Evolutionary conservation across 2,797 vertebrate genomes (phyloP), one percentile per base, ranked within the genome.

Genomic region (Brotula barbata): DNA sequence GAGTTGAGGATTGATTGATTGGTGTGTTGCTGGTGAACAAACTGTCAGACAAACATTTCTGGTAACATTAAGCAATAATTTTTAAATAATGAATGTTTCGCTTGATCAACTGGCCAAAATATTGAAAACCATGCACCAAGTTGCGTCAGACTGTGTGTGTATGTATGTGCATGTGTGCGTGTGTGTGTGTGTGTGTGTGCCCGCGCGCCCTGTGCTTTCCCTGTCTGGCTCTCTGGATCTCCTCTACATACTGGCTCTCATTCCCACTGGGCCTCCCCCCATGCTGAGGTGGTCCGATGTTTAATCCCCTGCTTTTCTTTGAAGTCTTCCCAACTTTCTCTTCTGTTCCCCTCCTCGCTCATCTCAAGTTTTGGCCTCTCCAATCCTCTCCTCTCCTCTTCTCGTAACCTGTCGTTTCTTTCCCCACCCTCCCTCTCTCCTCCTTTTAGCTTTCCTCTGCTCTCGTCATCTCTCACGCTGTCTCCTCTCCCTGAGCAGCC

Each of bases 231-330:
- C 36, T 56, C n/a, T 39, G 3, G 1, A n/a, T 42, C 8, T 28
- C 23, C 1, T 25, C 15, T 40, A 13, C 7, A 10, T 28, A 1
- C 54, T 13, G 7, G 52, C 13, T 37, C 43, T 53, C 1, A 58
- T 21, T 41, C 48, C 31, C 14, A 7, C 16, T 23, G 39, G 20
- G 23, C 53, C 25, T 39, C 52, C 47, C 15, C 8, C 49, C 56
- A 43, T 58, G 40, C 52, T 45, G 49, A 5, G 17, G 14, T 55
- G 39, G 49, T 55, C 58, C 53, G 16, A 17, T 64, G 31, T 76
- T 74, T 67, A 79, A 78, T 67, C 62, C 58, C 53, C 48, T 28
- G 14, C 21, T 43, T 63, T 60, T 68, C 69, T 81, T 76, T 81
- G 46, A 81, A 78, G 76, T 73, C 59, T n/a, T 23, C 19, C 66